Base-by-base conservation (phyloP, 1,140 invertebrate genomes). In the Trigoniulus corallinus region DNA sequence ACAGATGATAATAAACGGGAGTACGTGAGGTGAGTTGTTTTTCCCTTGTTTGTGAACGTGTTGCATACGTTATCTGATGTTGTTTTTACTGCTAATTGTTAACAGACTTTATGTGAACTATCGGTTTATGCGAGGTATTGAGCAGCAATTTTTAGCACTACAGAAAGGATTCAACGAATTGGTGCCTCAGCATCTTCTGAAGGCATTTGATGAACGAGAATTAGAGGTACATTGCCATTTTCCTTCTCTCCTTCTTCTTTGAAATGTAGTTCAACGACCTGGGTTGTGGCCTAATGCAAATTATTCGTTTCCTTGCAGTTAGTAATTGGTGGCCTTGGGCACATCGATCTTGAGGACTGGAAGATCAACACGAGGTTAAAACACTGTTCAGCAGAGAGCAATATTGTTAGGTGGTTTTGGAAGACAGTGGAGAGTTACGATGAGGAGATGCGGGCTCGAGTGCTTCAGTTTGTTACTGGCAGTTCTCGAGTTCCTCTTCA, bases 391-490 rank as follows among this genome's bases (percentile, higher is more conserved):
- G 79, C 48, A 77, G 70, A 93, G 58, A 88, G 84, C 10, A 80
- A 81, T 4, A 81, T 95, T 22, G 88, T 95, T 2, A 76, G 80
- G 59, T 97, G 93, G 93, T 97, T 97, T 72, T 97, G 93, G 92
- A 64, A 77, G 65, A 83, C 82, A 45, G 88, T 97, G 0, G 88
- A 94, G 57, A 79, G 77, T 21, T 97, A 92, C 61, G 82, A 82
- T 52, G 87, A 92, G 57, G 92, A 97, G 67, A 93, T 93, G 85
- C 73, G 92, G 51, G 89, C 91, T 0, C 74, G 92, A 49, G 66
- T 97, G 10, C 68, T 98, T 29, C 93, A 98, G 69, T 98, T 98
- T 72, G 92, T 97, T 1, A 98, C 93, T 1, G 93, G 93, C 1
- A 94, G 88, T 51, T 88, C 88, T 1, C 72, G 94, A 43, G 91